These are phyloP conservation scores for Ibidorhyncha struthersii DNA, from an alignment of 2,113 vertebrate species.

Conservation along the genomic window DNA sequence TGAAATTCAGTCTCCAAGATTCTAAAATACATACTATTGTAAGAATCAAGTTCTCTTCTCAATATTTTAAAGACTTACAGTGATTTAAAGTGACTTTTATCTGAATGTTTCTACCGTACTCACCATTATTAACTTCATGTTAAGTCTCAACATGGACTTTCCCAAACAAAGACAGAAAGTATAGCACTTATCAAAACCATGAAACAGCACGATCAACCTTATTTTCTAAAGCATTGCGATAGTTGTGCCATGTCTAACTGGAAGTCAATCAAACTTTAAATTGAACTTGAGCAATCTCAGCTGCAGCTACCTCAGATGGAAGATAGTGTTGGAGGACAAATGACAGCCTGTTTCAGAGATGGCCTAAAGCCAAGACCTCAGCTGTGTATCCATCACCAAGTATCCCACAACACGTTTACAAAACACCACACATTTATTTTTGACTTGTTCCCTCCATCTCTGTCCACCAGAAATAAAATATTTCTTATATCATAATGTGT, in stretches of 20 bases:
- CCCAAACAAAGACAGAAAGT: not conserved
- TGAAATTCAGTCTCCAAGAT: not conserved
- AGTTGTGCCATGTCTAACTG: not conserved
- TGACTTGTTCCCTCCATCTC: not conserved
- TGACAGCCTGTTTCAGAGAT: not conserved
- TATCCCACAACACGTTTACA: not conserved
- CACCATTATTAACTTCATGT: not conserved
- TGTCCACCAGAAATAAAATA: not conserved
- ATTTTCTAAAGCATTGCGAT: not conserved
- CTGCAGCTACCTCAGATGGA: not conserved
- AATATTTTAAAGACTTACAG: not conserved
- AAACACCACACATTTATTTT: not conserved
- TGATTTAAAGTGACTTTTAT: not conserved
- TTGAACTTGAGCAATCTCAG: not conserved
- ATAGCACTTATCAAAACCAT: not conserved
- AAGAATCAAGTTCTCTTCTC: not conserved
- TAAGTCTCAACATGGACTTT: not conserved
- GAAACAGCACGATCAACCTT: not conserved
- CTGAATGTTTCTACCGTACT: not conserved
- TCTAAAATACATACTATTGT: not conserved
- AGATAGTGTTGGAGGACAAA: not conserved
- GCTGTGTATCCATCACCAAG: not conserved
- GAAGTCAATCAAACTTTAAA: not conserved
- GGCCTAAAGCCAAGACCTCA: not conserved
- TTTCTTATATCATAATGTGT: rapidly evolving